A percentile compares a stretch with the other conserved stretches of the same genome.
These are phyloP conservation scores for Drosophila trapezifrons DNA, from an alignment of 1,140 invertebrate genomes.

Conservation along the genomic window DNA sequence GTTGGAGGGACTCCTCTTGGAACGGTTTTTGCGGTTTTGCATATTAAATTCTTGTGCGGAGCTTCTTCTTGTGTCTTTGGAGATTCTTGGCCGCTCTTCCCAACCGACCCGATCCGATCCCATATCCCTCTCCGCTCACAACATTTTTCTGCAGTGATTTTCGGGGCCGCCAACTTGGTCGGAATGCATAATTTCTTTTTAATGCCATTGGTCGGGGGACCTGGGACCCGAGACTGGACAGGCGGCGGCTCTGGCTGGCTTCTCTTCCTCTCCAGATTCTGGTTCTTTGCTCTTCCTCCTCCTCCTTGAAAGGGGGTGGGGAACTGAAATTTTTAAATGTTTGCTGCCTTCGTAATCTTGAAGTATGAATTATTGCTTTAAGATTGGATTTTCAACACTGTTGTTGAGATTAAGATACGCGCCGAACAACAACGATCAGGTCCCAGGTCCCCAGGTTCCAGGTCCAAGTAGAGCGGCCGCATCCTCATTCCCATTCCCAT, in stretches of 20 bases:
- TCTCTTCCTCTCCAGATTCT: conserved; percentile 34
- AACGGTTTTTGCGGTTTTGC: conserved; percentile 83
- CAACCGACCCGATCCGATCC: neutral
- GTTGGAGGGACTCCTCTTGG: conserved; percentile 29
- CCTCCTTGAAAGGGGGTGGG: conserved; percentile 2
- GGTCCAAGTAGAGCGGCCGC: conserved; percentile 50
- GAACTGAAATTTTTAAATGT: conserved; percentile 81
- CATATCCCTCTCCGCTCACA: conserved; percentile 26
- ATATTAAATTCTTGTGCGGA: conserved; percentile 79
- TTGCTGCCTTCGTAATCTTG: conserved; percentile 81
- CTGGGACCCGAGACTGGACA: conserved; percentile 24
- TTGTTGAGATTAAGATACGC: conserved; percentile 82
- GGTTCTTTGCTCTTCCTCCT: conserved; percentile 21
- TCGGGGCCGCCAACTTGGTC: conserved; percentile 79
- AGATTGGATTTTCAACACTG: conserved; percentile 84
- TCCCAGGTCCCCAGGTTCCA: conserved; percentile 4
- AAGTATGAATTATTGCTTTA: conserved; percentile 84
- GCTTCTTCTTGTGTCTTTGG: conserved; percentile 29
- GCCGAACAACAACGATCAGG: conserved; percentile 34
- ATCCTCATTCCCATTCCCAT: conserved; percentile 1
- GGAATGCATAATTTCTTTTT: conserved; percentile 83
- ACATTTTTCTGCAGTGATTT: conserved; percentile 80
- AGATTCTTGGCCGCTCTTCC: conserved; percentile 1
- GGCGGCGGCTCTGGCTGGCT: conserved; percentile 7
- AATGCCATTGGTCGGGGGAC: conserved; percentile 67